phyloP scores from a whole-genome alignment of 2,113 vertebrate species.

The Oncorhynchus kisutch region DNA sequence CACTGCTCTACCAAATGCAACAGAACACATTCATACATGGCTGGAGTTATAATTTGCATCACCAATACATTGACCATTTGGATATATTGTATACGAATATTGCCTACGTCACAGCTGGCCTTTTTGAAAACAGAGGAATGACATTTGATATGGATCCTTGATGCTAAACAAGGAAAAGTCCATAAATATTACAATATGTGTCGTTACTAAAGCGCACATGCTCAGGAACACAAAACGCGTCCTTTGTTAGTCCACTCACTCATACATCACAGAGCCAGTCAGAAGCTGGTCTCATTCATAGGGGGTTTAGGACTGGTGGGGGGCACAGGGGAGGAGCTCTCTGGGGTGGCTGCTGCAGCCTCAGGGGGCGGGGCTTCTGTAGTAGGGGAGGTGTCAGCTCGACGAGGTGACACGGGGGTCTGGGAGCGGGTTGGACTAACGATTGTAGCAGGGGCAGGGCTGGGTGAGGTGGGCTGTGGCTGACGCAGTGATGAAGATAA shows the following conservation, averaged over 20 bases:
- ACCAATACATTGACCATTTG: no score
- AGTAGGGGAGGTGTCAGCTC: background rate
- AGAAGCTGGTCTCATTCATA: constrained; percentile 89
- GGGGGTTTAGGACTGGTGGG: constrained; percentile 72
- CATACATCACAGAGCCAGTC: constrained; percentile 42
- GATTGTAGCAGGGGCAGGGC: constrained; percentile 35
- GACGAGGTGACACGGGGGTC: constrained; percentile 25
- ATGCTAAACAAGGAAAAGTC: background rate
- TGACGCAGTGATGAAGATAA: constrained; percentile 8
- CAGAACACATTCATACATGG: no score
- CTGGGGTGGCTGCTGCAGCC: constrained; percentile 21
- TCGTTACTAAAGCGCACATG: background rate
- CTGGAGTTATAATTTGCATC: no score
- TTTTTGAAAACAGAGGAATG: background rate
- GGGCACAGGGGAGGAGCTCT: constrained; percentile 41
- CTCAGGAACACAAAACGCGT: background rate
- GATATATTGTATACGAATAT: no score
- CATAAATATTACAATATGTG: background rate
- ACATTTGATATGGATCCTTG: background rate
- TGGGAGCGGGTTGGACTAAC: constrained; percentile 44
- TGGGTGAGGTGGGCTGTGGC: constrained; percentile 12
- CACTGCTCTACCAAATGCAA: background rate
- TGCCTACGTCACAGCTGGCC: no score
- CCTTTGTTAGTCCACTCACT: background rate
- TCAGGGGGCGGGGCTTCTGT: constrained; percentile 44